Percentiles rank a stretch among this genome's conserved stretches.
These are phyloP conservation scores for Cranoglanis bouderius DNA, from an alignment of 2,113 vertebrate species.

Conservation along the genomic window DNA sequence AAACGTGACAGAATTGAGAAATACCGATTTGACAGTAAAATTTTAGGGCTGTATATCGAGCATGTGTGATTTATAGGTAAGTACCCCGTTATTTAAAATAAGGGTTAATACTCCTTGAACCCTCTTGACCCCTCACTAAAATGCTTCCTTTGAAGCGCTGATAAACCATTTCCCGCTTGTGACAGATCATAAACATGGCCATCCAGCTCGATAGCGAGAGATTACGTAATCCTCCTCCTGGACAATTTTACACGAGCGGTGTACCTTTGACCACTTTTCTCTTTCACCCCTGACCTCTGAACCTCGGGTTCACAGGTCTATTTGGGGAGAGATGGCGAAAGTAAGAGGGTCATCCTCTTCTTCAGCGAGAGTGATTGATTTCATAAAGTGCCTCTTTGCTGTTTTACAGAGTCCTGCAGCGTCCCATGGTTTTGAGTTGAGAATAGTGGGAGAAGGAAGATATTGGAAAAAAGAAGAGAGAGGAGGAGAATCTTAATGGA, in stretches of 20 bases:
- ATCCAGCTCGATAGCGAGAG: constrained; percentile 54
- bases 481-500: background rate
- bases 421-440: background rate
- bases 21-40: constrained; percentile 40
- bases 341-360: constrained; percentile 10
- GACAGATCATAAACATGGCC: constrained; percentile 60
- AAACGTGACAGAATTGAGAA: constrained; percentile 39
- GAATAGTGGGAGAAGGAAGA: background rate
- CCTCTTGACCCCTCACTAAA: constrained; percentile 38
- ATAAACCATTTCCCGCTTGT: constrained; percentile 59
- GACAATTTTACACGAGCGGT: constrained; percentile 33
- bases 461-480: background rate
- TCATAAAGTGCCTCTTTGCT: constrained; percentile 34
- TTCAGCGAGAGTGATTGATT: constrained; percentile 31
- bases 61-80: constrained; percentile 50
- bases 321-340: constrained; percentile 21
- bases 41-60: constrained; percentile 26
- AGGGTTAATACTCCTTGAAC: constrained; percentile 36
- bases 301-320: constrained; percentile 9
- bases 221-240: constrained; percentile 51
- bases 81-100: constrained; percentile 44
- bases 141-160: constrained; percentile 29
- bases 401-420: constrained; percentile 26
- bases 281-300: constrained; percentile 47
- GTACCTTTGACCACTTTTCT: constrained; percentile 47